Evolutionary conservation across 2,113 vertebrate species (phyloP).

Genomic region (Atherinomorus stipes): DNA sequence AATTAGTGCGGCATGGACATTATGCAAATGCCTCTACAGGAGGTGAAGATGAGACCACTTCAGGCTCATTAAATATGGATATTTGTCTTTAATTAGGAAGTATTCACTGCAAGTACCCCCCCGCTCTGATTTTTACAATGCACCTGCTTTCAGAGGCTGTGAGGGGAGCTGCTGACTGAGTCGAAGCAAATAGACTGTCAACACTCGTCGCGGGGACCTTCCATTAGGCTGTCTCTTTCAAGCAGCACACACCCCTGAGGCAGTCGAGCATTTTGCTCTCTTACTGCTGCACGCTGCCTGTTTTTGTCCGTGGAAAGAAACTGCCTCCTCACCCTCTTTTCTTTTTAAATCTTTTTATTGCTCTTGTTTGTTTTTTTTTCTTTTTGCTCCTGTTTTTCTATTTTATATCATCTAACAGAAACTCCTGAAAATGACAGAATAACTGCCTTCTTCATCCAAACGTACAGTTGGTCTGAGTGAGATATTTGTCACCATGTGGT

Average conservation of each 20-base stretch:
- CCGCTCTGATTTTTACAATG: slow-evolving; percentile 53
- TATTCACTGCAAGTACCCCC: slow-evolving; percentile 52
- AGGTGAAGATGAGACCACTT: slow-evolving; percentile 63
- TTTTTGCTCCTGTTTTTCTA: background rate
- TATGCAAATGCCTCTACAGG: slow-evolving; percentile 52
- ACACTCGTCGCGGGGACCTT: slow-evolving; percentile 68
- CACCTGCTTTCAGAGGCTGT: slow-evolving; percentile 68
- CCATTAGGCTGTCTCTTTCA: slow-evolving; percentile 77
- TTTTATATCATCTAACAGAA: too few species aligned
- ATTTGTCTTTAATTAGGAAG: slow-evolving; percentile 75
- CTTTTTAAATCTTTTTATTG: slow-evolving; percentile 52
- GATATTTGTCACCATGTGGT: background rate
- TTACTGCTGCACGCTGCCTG: slow-evolving; percentile 48
- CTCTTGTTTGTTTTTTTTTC: background rate
- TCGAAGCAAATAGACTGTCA: slow-evolving; percentile 76
- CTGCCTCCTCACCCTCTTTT: slow-evolving; percentile 40
- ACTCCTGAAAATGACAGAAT: background rate
- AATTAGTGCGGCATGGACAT: slow-evolving; percentile 61
- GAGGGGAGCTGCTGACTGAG: slow-evolving; percentile 65
- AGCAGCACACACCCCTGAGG: slow-evolving; percentile 51
- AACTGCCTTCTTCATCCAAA: slow-evolving; percentile 13
- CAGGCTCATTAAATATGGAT: slow-evolving; percentile 73
- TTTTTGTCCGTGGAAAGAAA: slow-evolving; percentile 59
- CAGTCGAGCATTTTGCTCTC: slow-evolving; percentile 67
- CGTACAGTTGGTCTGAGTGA: slow-evolving; percentile 10